Base-by-base conservation (phyloP, 2,888 invertebrate genomes). In the Aphidius colemani region DNA sequence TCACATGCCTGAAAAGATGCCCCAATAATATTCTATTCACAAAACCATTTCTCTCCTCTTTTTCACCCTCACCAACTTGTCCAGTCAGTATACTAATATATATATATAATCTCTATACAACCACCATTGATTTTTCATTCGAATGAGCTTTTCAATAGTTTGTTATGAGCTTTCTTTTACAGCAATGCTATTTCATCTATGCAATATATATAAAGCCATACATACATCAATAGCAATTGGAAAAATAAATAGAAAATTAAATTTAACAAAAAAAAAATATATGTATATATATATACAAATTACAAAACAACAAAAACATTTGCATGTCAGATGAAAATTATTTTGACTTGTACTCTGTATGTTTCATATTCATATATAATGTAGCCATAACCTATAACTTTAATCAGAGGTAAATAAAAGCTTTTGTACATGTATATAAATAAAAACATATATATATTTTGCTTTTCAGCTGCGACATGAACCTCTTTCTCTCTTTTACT, bases 21-120 rank as follows among this genome's bases (percentile, higher is more conserved):
- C 81, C 81, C 82, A 82, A 82, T 82, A 82, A 82, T 82, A 82
- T 82, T 81, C 81, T 80, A 82, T 82, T 82, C 81, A 81, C 74
- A 75, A 74, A 79, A 77, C 72, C 71, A 67, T 59, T 68, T 66
- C 70, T 68, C 61, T 61, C 18, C 49, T 63, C 66, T 68, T 69
- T 69, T 43, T 64, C 44, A 61, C 43, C 50, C 61, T 10, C 48
- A 72, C 71, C 74, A 72, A 69, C 74, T 70, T 74, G 73, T 75
- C 75, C 71, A 66, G 63, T 56, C 65, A 66, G 49, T 59, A 59
- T 45, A 55, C 11, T 9, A n/a, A 46, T 3, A 46, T 46, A 10
- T 13, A 40, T 53, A 40, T 11, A 50, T 50, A 18, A 9, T 11
- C 49, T 53, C 45, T n/a, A 70, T 64, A 67, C 67, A 67, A 70